Base-by-base conservation (phyloP, 2,797 vertebrate species). In the Leptoclinus maculatus region DNA sequence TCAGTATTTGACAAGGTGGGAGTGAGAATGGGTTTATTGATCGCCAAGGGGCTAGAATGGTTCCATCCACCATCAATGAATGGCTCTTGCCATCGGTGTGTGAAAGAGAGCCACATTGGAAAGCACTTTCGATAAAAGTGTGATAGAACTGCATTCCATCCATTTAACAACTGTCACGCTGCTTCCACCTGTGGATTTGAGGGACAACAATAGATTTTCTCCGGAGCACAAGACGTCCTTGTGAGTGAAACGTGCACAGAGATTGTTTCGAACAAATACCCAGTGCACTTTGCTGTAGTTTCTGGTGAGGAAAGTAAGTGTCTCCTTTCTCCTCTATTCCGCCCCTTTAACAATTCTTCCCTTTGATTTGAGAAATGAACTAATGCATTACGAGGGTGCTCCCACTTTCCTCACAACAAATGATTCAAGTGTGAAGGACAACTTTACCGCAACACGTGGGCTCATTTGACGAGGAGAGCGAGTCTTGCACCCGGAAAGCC, bases 381-480 rank as follows among this genome's bases (percentile, higher is more conserved):
- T 38, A 78, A 77, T 60, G 7, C 41, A 27, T 74, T 53, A 16
- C 38, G 64, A 45, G 23, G 11, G 34, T 25, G 19, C 56, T 83
- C 59, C 65, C 51, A 79, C 58, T 83, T 81, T 79, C 39, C 51
- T 62, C 41, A 75, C 49, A 51, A 75, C 68, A 85, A 76, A 82
- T 78, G 36, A 83, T 76, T 83, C 45, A 87, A 86, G 67, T 66
- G 72, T 71, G 53, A 82, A 80, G 76, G n/a, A 71, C 83, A 87
- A 90, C 71, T 85, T 91, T 75, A 77, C 73, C 45, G 34, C 69
- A 79, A 80, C 64, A 85, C 65, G 47, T 10, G 53, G 57, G 58
- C 78, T 88, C 53, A 81, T 87, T 89, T 88, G 76, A 89, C 59
- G 49, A 73, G 72, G 76, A 54, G 68, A 75, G 47, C 36, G 3